A percentile compares a stretch with the other conserved stretches of the same genome.
Conservation (phyloP, 2,113 vertebrate genomes). For the Oreochromis aureus region DNA sequence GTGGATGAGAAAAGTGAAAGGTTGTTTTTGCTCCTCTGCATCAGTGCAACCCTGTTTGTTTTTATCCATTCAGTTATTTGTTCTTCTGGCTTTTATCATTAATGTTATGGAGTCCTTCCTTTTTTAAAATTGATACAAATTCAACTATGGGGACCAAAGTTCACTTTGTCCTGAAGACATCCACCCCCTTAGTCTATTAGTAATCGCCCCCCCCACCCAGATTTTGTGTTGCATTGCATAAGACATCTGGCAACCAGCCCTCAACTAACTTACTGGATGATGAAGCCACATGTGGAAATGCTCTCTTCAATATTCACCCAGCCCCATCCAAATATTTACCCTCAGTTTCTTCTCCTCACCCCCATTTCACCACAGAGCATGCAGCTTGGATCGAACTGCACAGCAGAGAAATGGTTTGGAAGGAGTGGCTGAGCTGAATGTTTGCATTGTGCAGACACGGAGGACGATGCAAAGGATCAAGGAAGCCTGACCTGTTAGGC, state of each 20-base stretch:
- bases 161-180: neutral
- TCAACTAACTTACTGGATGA: neutral
- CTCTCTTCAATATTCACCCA: slow-evolving; percentile 3
- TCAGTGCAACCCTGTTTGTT: neutral
- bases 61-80: neutral
- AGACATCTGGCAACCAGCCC: slow-evolving; percentile 9
- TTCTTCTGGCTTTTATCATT: neutral
- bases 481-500: neutral
- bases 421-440: neutral
- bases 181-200: neutral
- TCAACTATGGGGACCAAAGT: neutral
- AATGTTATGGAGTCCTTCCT: neutral
- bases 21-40: neutral
- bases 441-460: neutral
- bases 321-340: slow-evolving; percentile 33
- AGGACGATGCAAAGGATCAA: neutral
- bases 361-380: neutral
- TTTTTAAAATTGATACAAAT: too few relatives aligned
- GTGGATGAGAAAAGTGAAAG: neutral
- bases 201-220: neutral
- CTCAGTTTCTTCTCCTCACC: neutral
- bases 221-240: neutral
- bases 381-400: neutral
- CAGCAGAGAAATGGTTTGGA: neutral
- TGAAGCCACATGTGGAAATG: slow-evolving; percentile 44